Conservation (phyloP, 1,140 invertebrate species). For the Microplitis demolitor region DNA sequence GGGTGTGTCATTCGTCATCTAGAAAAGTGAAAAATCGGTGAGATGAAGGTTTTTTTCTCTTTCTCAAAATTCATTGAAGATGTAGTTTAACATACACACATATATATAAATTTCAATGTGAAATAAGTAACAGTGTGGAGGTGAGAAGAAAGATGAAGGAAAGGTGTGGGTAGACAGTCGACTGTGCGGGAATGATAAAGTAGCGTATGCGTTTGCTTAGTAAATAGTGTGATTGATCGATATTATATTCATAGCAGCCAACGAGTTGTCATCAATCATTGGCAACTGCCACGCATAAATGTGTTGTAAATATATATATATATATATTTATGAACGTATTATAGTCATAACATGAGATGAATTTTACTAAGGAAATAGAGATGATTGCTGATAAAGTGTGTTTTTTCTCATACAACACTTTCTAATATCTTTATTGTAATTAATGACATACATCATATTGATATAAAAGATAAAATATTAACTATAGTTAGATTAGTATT, state of each 20-base stretch:
- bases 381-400: no score
- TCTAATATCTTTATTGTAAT: no score
- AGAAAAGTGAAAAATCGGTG: conserved; percentile 41
- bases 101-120: no score
- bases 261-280: conserved; percentile 60
- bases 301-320: not conserved
- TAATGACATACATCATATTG: no score
- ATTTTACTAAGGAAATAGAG: no score
- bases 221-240: conserved; percentile 61
- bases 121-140: conserved; percentile 28
- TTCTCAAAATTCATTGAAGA: not conserved
- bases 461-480: no score
- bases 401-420: no score
- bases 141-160: conserved; percentile 26
- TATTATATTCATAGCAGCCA: conserved; percentile 60
- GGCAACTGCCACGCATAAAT: conserved; percentile 24
- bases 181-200: conserved; percentile 49
- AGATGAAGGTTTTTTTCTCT: conserved; percentile 20
- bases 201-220: conserved; percentile 51
- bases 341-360: no score
- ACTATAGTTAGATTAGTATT: no score
- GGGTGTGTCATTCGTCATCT: conserved; percentile 7
- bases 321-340: not conserved
- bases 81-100: conserved; percentile 11
- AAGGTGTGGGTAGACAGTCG: conserved; percentile 32